Conservation (phyloP, 2,113 vertebrate species). For the Microtus oregoni region DNA sequence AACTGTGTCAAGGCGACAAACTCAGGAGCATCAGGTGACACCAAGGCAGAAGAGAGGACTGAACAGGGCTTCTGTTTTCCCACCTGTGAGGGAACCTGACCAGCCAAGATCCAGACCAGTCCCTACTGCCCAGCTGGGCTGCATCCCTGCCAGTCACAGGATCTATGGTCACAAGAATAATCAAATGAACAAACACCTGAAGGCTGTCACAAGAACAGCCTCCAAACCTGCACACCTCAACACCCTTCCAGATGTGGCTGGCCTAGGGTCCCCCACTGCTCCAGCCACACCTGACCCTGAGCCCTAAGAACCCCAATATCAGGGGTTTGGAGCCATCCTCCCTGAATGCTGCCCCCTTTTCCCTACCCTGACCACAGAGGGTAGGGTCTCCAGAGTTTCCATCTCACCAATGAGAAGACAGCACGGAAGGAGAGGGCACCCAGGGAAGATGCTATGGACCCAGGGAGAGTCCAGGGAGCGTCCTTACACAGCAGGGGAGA, state of each 20-base stretch:
- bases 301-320: background rate
- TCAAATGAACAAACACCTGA: background rate
- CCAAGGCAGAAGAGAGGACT: background rate
- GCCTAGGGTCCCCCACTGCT: background rate
- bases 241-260: background rate
- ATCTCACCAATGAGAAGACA: background rate
- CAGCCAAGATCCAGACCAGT: background rate
- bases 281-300: background rate
- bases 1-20: fast-evolving
- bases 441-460: background rate
- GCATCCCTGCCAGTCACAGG: background rate
- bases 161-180: fast-evolving
- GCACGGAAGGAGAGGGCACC: background rate
- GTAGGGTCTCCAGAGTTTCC: background rate
- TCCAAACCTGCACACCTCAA: background rate
- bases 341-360: background rate
- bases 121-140: background rate
- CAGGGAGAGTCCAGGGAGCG: too few relatives aligned
- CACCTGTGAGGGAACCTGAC: background rate
- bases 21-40: fast-evolving
- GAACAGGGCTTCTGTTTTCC: background rate
- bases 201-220: fast-evolving
- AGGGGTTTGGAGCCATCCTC: background rate
- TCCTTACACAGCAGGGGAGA: too few relatives aligned
- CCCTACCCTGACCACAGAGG: background rate